Base-by-base conservation (phyloP, 2,888 invertebrate species). In the Ligdia adustata region DNA sequence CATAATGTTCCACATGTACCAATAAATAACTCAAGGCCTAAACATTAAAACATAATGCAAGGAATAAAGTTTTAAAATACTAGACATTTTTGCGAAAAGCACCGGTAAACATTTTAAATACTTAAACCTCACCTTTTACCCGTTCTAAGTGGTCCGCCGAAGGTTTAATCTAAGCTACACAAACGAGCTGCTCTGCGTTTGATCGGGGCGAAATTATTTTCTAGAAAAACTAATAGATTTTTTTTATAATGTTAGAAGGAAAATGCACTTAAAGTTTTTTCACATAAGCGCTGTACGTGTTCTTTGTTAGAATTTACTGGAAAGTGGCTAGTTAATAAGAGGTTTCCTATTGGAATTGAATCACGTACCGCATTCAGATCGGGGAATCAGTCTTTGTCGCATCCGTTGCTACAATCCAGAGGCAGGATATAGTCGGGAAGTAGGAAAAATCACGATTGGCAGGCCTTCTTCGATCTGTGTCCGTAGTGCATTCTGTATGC, bases 381-480 rank as follows among this genome's bases (percentile, higher is more conserved):
- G 16, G 32, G 52, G 68, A 72, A 77, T 77, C 71, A 65, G 69
- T 75, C 72, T 69, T 69, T 71, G 75, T 76, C 74, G 68, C 67
- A 66, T 58, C 55, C 58, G 59, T 42, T 38, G 45, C 43, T 47
- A 66, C 67, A 64, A 72, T 71, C 65, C 66, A 56, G 51, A 66
- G 59, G 62, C 62, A 60, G 64, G 66, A 72, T 72, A 63, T 71
- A 64, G 59, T 40, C 54, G 42, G 67, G 69, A 65, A 72, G 46
- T 45, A 70, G 69, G 74, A 75, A 78, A 81, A 84, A 79, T 83
- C 82, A 74, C 75, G 68, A 75, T 62, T 72, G 71, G 72, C 60
- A 74, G 72, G 55, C 58, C 53, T 49, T 47, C 46, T 50, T 34
- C 45, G 70, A 70, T 75, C 69, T 28, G 42, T 22, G 37, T 22